Base-by-base conservation (phyloP, 2,797 vertebrate genomes). In the Distichodus sexfasciatus region DNA sequence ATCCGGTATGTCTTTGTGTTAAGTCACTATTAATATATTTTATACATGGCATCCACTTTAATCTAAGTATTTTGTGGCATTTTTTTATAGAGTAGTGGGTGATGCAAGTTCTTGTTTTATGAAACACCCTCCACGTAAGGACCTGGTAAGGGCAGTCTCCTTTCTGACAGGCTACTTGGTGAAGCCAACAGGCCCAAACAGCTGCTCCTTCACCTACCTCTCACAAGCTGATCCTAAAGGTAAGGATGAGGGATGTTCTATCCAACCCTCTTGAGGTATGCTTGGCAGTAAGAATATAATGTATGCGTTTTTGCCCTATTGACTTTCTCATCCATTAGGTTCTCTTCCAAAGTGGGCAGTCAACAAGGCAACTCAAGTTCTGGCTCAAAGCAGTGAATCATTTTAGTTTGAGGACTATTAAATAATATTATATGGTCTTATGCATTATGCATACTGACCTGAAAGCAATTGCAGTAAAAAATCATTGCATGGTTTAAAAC, bases 211-310 rank as follows among this genome's bases (percentile, higher is more conserved):
- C 74, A 90, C 79, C 1, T 94, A 94, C 76, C 88, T 94, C 43
- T 93, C 92, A 3, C 92, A 94, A 76, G 90, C 92, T 6, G 93
- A 94, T 76, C 93, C 92, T 24, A 93, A 86, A 91, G 93, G 94
- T 94, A 64, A 55, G 65, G 33, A 28, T 4, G 1, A 6, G 8
- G 7, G 38, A 10, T 3, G 6, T n/a, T 21, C 21, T 3, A 19
- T 29, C 17, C 54, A 26, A 9, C 40, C 46, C 11, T 23, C n/a
- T 29, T 38, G 7, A 33, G 14, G 19, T 17, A 53, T 40, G 2
- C 12, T 58, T 58, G 35, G 12, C 36, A 26, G 5, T 2, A 26
- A 8, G 11, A 26, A 36, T 2, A 57, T 38, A 2, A 38, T 7
- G 14, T 1, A 38, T 54, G 26, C 14, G 1, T 38, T 12, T 14